These are phyloP conservation scores for Melanotaenia boesemani DNA, from an alignment of 2,797 vertebrate genomes.

Conservation along the genomic window DNA sequence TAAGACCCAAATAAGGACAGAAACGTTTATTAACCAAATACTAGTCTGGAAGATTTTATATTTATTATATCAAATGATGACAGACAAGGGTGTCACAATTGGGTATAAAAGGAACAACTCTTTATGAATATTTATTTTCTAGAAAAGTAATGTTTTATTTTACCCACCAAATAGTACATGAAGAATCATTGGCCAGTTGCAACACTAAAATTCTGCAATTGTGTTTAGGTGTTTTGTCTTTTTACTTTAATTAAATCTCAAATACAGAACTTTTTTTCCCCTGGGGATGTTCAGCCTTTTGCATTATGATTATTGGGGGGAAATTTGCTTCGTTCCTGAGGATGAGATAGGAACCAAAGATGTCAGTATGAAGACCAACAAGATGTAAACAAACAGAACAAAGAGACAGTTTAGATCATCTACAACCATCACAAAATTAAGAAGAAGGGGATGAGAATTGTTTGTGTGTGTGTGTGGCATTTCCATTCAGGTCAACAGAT, in stretches of 20 bases:
- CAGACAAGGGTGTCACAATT: neutral
- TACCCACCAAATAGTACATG: neutral
- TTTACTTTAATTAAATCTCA: neutral
- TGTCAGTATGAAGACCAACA: neutral
- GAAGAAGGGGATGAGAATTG: slow-evolving; percentile 6
- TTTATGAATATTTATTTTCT: neutral
- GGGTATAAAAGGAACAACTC: neutral
- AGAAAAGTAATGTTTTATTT: neutral
- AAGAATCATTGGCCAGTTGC: neutral
- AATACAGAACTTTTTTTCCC: neutral
- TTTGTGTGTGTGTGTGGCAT: slow-evolving; percentile 45
- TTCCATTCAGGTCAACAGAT: slow-evolving; percentile 67
- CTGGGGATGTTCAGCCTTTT: neutral
- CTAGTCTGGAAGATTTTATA: neutral
- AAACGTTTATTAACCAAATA: neutral
- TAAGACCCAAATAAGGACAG: neutral
- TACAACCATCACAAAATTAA: neutral
- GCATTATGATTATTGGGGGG: neutral
- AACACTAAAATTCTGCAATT: neutral
- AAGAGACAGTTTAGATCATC: slow-evolving; percentile 21
- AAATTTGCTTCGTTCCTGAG: neutral
- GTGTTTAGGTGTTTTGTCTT: neutral
- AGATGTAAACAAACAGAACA: neutral
- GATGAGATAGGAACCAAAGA: neutral
- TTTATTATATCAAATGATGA: too few relatives aligned